These are phyloP conservation scores for Orgyia antiqua DNA, from an alignment of 2,888 invertebrate species.

Conservation along the genomic window DNA sequence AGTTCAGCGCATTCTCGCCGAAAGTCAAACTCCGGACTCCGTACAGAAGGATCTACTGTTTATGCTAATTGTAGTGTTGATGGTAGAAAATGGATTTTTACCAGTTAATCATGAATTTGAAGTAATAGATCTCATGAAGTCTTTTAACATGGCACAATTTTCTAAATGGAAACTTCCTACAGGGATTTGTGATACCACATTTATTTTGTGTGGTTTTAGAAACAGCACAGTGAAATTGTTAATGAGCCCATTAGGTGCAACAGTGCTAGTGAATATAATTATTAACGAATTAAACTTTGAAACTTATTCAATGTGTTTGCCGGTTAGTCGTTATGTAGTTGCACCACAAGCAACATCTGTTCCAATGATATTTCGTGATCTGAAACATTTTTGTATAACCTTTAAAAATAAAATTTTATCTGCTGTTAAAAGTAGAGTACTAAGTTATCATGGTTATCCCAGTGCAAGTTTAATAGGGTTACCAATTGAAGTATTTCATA, in stretches of 20 bases:
- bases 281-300: slow-evolving; percentile 48
- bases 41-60: slow-evolving; percentile 57
- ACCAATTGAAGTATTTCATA: slow-evolving; percentile 58
- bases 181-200: slow-evolving; percentile 45
- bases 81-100: slow-evolving; percentile 61
- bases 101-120: slow-evolving; percentile 32
- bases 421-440: slow-evolving; percentile 75
- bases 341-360: slow-evolving; percentile 50
- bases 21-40: slow-evolving; percentile 38
- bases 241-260: slow-evolving; percentile 51
- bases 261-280: slow-evolving; percentile 51
- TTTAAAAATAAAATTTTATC: slow-evolving; percentile 75
- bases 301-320: slow-evolving; percentile 60
- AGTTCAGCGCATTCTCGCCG: slow-evolving; percentile 33
- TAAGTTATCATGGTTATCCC: slow-evolving; percentile 62
- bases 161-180: slow-evolving; percentile 38
- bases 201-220: slow-evolving; percentile 46
- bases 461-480: slow-evolving; percentile 66
- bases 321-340: slow-evolving; percentile 56
- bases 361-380: slow-evolving; percentile 55
- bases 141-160: slow-evolving; percentile 33
- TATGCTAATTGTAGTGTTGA: slow-evolving; percentile 47
- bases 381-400: slow-evolving; percentile 64
- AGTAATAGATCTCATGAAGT: slow-evolving; percentile 23
- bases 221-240: slow-evolving; percentile 46